Percentiles rank a stretch among this genome's conserved stretches.
These are phyloP conservation scores for Addax nasomaculatus DNA, from an alignment of 2,113 vertebrate species.

Conservation along the genomic window DNA sequence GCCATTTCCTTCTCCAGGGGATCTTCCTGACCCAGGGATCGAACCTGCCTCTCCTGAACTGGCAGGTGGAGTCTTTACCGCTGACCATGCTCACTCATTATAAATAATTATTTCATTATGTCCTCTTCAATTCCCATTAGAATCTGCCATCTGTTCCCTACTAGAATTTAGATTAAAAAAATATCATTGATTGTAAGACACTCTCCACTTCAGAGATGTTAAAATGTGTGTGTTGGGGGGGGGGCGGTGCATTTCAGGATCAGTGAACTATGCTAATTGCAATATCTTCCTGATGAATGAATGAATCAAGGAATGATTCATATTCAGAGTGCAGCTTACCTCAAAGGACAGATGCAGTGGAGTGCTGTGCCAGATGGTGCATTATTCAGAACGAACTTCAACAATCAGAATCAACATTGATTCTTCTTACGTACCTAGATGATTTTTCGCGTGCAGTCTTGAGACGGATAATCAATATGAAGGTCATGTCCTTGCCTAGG, in stretches of 20 bases:
- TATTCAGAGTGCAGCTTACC: not conserved
- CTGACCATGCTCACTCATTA: not conserved
- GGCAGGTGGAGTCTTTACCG: not conserved
- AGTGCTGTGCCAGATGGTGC: not conserved
- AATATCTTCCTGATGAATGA: not conserved
- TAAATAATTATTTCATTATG: not conserved
- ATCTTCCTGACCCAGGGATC: not conserved
- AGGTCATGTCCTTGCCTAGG: not conserved
- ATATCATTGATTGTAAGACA: not conserved
- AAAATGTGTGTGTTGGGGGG: not conserved
- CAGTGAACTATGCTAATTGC: not conserved
- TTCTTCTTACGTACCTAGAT: not conserved
- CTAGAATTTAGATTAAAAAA: not conserved
- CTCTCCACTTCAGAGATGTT: not conserved
- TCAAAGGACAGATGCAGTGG: not conserved
- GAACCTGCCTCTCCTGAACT: not conserved
- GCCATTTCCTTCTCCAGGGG: not conserved
- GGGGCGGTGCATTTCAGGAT: not conserved
- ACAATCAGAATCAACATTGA: not conserved
- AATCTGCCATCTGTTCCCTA: not conserved
- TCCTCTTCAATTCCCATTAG: not conserved
- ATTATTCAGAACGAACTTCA: not conserved
- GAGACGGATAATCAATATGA: not conserved
- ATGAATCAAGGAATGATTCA: not conserved
- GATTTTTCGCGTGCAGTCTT: not conserved